Evolutionary conservation across 2,113 vertebrate species (phyloP).

Genomic region (Oncorhynchus clarkii): DNA sequence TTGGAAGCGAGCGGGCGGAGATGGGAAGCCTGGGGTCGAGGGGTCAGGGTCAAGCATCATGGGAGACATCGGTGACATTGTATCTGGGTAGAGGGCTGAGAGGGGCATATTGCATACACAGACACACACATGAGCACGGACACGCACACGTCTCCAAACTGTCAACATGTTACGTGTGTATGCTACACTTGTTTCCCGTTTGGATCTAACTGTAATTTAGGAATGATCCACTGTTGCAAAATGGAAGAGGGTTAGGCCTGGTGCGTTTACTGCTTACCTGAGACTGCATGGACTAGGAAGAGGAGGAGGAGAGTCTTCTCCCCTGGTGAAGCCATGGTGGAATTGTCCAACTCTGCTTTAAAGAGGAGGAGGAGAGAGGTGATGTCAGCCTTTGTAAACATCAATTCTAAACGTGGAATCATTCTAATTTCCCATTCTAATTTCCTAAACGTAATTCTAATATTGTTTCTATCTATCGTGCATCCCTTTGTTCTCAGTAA

Average conservation of each 20-base stretch:
- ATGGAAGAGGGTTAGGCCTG: not conserved
- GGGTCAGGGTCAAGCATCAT: not conserved
- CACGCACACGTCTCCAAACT: too few relatives aligned
- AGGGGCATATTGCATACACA: not conserved
- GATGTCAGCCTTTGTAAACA: not conserved
- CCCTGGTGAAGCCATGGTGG: conserved; percentile 45
- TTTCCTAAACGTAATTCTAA: not conserved
- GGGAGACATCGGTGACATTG: not conserved
- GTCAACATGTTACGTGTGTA: not conserved
- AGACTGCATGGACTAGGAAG: conserved; percentile 13
- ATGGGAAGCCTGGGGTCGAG: not conserved
- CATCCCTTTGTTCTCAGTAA: too few relatives aligned
- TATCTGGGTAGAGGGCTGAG: conserved; percentile 23
- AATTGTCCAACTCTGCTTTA: not conserved
- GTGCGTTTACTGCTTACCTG: conserved; percentile 35
- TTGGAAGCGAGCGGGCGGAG: conserved; percentile 22
- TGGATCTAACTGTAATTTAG: not conserved
- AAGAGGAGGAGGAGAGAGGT: not conserved
- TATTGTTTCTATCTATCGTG: not conserved
- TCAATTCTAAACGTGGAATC: not conserved
- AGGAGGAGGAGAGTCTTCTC: conserved; percentile 27
- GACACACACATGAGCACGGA: not conserved
- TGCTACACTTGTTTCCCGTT: too few relatives aligned
- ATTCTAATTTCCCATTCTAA: not conserved
- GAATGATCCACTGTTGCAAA: too few relatives aligned